Evolutionary conservation across 1,140 invertebrate genomes (phyloP).

Genomic region (Whitmania pigra): DNA sequence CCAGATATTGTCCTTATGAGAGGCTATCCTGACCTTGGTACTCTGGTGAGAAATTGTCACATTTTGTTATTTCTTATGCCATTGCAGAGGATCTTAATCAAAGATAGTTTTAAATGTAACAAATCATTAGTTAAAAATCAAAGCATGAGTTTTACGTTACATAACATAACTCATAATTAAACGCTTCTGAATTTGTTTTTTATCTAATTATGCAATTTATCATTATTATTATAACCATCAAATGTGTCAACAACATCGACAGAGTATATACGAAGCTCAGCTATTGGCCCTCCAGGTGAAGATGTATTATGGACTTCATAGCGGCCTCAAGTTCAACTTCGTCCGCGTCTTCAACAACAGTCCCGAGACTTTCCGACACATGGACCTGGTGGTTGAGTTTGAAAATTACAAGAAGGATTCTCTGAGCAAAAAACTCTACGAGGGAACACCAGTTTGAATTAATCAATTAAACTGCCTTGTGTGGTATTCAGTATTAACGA

Average conservation of each 20-base stretch:
- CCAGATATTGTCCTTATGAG: slow-evolving; percentile 58
- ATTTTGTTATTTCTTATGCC: background rate
- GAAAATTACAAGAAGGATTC: slow-evolving; percentile 42
- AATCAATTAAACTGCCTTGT: too few relatives aligned
- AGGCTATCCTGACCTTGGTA: slow-evolving; percentile 69
- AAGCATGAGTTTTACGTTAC: background rate
- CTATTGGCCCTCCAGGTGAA: slow-evolving; percentile 72
- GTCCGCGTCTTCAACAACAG: slow-evolving; percentile 57
- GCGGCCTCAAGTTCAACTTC: slow-evolving; percentile 52
- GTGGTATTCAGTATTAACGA: too few relatives aligned
- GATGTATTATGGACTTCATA: slow-evolving; percentile 62
- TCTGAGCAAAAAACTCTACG: slow-evolving; percentile 21
- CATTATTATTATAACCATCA: background rate
- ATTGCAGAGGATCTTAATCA: too few relatives aligned
- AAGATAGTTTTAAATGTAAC: too few relatives aligned
- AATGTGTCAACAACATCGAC: slow-evolving; percentile 17
- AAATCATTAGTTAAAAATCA: too few relatives aligned
- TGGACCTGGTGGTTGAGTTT: slow-evolving; percentile 65
- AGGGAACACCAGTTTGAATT: background rate
- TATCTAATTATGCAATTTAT: background rate
- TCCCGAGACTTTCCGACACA: slow-evolving; percentile 66
- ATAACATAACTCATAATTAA: background rate
- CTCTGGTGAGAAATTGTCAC: slow-evolving; percentile 42
- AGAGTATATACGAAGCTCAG: slow-evolving; percentile 62
- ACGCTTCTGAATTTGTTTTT: background rate